These are phyloP conservation scores for Tenthredo mesomela DNA, from an alignment of 2,888 invertebrate species.

Conservation along the genomic window DNA sequence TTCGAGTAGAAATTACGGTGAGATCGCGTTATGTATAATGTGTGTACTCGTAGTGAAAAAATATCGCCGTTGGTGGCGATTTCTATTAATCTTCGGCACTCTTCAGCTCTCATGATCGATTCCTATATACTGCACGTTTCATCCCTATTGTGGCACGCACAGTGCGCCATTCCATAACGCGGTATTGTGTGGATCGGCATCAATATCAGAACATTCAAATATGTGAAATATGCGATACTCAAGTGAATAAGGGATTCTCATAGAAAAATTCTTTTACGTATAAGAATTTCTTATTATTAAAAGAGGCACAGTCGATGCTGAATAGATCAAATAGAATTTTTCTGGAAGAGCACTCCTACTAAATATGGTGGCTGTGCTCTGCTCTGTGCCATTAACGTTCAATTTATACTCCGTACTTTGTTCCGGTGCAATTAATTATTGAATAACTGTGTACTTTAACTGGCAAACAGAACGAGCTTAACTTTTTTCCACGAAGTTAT, in stretches of 20 bases:
- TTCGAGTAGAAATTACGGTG: not conserved
- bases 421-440: not conserved
- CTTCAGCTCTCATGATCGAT: not conserved
- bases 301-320: not conserved
- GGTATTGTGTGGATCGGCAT: not conserved
- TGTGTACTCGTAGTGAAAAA: not conserved
- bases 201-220: not conserved
- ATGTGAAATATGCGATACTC: not conserved
- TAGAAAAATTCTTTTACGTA: not conserved
- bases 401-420: not conserved
- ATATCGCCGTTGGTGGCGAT: not conserved
- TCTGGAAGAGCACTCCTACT: not conserved
- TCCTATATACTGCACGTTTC: not conserved
- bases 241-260: not conserved
- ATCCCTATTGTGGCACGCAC: not conserved
- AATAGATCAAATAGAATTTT: not conserved
- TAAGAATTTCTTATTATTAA: not conserved
- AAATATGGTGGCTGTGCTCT: not conserved
- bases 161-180: not conserved
- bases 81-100: conserved; percentile 1
- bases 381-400: not conserved
- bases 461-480: not conserved
- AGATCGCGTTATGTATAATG: not conserved
- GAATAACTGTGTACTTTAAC: not conserved
- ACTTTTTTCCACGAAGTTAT: not conserved